phyloP scores from a whole-genome alignment of 1,140 invertebrate genomes.

The Conus betulinus region DNA sequence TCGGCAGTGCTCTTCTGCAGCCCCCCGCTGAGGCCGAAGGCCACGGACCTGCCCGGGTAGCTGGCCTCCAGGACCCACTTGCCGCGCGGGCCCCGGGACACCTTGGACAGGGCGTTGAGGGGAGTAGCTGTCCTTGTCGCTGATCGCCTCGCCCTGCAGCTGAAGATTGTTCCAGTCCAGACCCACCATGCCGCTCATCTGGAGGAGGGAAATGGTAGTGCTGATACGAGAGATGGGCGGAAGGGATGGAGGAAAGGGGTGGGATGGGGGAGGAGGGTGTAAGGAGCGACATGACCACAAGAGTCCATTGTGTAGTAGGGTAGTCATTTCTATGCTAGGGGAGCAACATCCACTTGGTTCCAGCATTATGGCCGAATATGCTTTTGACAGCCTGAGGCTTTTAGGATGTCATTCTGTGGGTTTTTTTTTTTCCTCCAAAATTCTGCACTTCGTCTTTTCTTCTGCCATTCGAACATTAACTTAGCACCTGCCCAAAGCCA shows the following conservation, averaged over 20 bases:
- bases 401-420: too few relatives aligned
- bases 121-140: constrained; percentile 34
- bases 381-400: too few relatives aligned
- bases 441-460: too few relatives aligned
- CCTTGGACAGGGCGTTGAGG: constrained; percentile 27
- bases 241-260: background rate
- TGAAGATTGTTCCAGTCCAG: constrained; percentile 47
- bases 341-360: too few relatives aligned
- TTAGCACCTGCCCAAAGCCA: too few relatives aligned
- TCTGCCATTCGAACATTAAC: too few relatives aligned
- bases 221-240: background rate
- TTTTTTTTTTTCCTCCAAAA: too few relatives aligned
- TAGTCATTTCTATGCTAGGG: too few relatives aligned
- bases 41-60: constrained; percentile 44
- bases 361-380: too few relatives aligned
- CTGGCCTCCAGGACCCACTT: constrained; percentile 38
- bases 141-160: constrained; percentile 28
- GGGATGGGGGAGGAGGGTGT: too few relatives aligned
- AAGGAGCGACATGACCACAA: too few relatives aligned
- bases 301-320: too few relatives aligned
- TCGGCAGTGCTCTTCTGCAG: constrained; percentile 36
- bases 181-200: constrained; percentile 42
- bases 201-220: background rate
- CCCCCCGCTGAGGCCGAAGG: constrained; percentile 40
- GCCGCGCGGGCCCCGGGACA: constrained; percentile 15